These are phyloP conservation scores for Oncorhynchus masou DNA, from an alignment of 2,113 vertebrate species.

Conservation along the genomic window DNA sequence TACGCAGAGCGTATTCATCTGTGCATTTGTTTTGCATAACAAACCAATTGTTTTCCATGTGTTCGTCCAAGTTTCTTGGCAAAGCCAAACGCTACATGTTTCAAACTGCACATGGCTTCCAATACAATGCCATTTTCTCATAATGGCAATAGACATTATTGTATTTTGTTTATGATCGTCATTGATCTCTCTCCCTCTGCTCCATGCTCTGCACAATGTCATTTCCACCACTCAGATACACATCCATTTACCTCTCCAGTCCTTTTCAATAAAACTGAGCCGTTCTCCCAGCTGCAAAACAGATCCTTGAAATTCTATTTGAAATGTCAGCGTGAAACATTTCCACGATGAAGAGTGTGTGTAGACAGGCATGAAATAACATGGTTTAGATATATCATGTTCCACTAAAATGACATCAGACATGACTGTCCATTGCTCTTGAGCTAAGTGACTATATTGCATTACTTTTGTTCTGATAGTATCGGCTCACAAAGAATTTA, in stretches of 20 bases:
- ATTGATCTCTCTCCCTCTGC: constrained; percentile 62
- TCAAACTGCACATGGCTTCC: constrained; percentile 48
- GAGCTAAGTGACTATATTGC: constrained; percentile 45
- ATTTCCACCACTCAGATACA: constrained; percentile 50
- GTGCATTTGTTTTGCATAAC: constrained; percentile 19
- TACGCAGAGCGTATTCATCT: constrained; percentile 2
- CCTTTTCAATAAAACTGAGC: constrained; percentile 42
- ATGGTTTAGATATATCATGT: constrained; percentile 64
- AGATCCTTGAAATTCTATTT: constrained; percentile 58
- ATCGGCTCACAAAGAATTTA: constrained; percentile 20
- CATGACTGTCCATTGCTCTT: constrained; percentile 51
- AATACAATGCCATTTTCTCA: constrained; percentile 60
- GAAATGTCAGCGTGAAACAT: constrained; percentile 47
- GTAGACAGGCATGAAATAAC: constrained; percentile 69
- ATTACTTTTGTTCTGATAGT: constrained; percentile 12
- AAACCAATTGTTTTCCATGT: constrained; percentile 13
- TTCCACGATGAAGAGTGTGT: constrained; percentile 43
- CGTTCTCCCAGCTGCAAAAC: constrained; percentile 52
- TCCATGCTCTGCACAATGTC: constrained; percentile 52
- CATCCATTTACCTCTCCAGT: constrained; percentile 54
- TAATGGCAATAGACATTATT: constrained; percentile 71
- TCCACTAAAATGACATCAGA: constrained; percentile 59
- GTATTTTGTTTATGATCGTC: constrained; percentile 73
- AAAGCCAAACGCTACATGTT: constrained; percentile 46
- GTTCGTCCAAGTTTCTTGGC: constrained; percentile 41